Base-by-base conservation (phyloP, 2,888 invertebrate genomes). In the Epiblema foenella region DNA sequence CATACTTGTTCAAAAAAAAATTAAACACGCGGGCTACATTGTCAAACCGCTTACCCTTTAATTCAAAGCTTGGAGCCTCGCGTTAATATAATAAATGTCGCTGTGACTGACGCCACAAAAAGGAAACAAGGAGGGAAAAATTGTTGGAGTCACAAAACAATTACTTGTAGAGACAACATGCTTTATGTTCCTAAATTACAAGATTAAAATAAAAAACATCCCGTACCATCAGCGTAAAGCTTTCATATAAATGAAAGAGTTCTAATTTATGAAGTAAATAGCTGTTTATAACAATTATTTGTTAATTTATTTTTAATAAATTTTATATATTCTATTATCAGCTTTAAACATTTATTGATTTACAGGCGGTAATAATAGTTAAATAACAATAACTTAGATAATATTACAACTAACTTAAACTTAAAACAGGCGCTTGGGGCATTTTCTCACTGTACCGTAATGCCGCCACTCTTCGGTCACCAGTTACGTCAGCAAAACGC, bases 31-130 rank as follows among this genome's bases (percentile, higher is more conserved):
- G 24, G 39, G 39, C 11, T 59, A 29, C 39, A 24, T 46, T 67
- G 10, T 54, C 52, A 42, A 39, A 29, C 52, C 24, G 12, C 1
- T 68, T 57, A n/a, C 20, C 33, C 49, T 51, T 67, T 58, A 59
- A 68, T 59, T 52, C 24, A 46, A 46, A 54, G 33, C 54, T 33
- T 52, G n/a, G 24, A 33, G 18, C 29, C 17, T n/a, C 46, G 51
- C 52, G 42, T 29, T 59, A 49, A 39, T 39, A 51, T 59, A n/a
- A 59, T 49, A 56, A 68, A 68, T 56, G 62, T 68, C n/a, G 49
- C 56, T n/a, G 18, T 39, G 56, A 11, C 46, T 39, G 56, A 11
- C 46, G n/a, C 60, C 29, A 29, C 68, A 69, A 69, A 69, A 63
- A 69, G 51, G 51, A 39, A 63, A 56, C 62, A 51, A 57, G 56